Percentiles rank a stretch among this genome's conserved stretches.
phyloP scores from a whole-genome alignment of 2,797 vertebrate genomes.

The Cynopterus sphinx region DNA sequence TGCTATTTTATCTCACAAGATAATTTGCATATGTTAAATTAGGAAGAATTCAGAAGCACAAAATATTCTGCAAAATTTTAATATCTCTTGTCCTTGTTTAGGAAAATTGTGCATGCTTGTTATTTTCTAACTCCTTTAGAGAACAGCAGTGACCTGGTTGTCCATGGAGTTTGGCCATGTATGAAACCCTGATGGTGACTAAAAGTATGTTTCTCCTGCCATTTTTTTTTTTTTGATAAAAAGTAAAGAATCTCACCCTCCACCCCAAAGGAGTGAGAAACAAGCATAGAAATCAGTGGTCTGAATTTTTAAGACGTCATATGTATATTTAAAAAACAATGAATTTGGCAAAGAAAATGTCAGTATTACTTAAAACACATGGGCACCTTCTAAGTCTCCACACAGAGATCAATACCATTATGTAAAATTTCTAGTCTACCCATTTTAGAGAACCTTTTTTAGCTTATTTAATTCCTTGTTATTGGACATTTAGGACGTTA shows the following conservation, averaged over 20 bases:
- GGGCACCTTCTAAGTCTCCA: background rate
- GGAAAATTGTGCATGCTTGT: background rate
- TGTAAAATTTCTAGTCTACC: background rate
- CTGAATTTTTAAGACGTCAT: background rate
- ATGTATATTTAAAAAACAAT: background rate
- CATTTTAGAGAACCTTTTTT: background rate
- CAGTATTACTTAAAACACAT: background rate
- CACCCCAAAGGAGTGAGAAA: background rate
- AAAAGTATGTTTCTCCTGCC: background rate
- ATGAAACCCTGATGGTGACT: background rate
- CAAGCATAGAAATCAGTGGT: background rate
- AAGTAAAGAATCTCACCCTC: background rate
- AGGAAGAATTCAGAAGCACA: background rate
- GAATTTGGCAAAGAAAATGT: background rate
- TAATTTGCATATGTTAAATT: background rate
- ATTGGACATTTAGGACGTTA: background rate
- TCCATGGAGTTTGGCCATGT: background rate
- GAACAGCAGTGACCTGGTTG: background rate
- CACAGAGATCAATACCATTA: background rate
- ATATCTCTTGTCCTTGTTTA: background rate
- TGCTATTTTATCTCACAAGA: background rate
- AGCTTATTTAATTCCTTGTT: background rate
- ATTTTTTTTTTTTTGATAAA: background rate
- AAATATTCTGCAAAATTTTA: slow-evolving; percentile 8
- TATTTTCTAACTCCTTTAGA: slow-evolving; percentile 5